phyloP scores from a whole-genome alignment of 2,888 invertebrate species.

The Leptothorax acervorum region DNA sequence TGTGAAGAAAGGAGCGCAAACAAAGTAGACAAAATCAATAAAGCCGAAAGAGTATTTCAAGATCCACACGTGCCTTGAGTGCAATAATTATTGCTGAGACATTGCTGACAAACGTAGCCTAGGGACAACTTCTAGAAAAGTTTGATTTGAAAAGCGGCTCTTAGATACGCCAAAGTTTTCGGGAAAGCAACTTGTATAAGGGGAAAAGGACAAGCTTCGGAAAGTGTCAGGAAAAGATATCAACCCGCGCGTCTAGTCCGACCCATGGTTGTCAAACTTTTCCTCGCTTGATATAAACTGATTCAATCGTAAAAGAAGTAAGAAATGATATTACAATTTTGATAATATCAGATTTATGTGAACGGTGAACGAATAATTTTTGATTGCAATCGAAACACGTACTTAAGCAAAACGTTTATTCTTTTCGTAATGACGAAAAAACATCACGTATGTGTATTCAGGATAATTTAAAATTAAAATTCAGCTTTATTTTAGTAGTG shows the following conservation, averaged over 20 bases:
- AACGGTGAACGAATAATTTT: constrained; percentile 16
- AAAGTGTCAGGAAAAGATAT: constrained; percentile 41
- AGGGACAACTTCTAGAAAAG: constrained; percentile 42
- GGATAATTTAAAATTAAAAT: constrained; percentile 5
- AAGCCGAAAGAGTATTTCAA: constrained; percentile 6
- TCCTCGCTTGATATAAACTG: constrained; percentile 36
- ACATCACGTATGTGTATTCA: neutral
- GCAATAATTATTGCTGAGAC: constrained; percentile 46
- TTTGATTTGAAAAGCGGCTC: constrained; percentile 48
- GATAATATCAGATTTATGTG: neutral
- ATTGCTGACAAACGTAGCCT: constrained; percentile 9
- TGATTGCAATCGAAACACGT: neutral
- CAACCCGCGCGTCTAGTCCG: constrained; percentile 17
- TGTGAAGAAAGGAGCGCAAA: neutral
- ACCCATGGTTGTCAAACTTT: constrained; percentile 34
- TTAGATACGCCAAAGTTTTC: constrained; percentile 46
- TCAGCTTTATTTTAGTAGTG: neutral
- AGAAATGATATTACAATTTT: constrained; percentile 15
- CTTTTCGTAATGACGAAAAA: neutral
- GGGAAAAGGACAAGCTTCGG: constrained; percentile 31
- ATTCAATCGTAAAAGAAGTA: constrained; percentile 12
- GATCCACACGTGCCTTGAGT: constrained; percentile 23
- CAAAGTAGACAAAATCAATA: constrained; percentile 22
- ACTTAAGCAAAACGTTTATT: neutral
- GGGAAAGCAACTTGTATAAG: constrained; percentile 39